Base-by-base conservation (phyloP, 2,113 vertebrate genomes). In the Silurus glanis region DNA sequence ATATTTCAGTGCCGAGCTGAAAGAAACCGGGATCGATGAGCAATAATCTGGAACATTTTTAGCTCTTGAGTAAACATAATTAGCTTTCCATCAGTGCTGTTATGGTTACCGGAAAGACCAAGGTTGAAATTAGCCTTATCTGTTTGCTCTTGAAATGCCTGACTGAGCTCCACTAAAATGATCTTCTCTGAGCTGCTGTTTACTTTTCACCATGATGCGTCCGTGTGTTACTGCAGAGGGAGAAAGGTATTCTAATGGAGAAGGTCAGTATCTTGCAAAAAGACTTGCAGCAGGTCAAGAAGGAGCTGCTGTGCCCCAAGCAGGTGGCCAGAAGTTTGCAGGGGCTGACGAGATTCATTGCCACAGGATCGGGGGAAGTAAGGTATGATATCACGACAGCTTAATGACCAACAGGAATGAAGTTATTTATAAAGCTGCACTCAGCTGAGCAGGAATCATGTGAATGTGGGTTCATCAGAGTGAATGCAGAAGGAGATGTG, bases 201-300 rank as follows among this genome's bases (percentile, higher is more conserved):
- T 81, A 69, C 66, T 49, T 81, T 51, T 80, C 51, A 25, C 4
- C 80, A 91, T 93, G 8, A 76, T 83, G n/a, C 49, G 19, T 82
- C 10, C 19, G n/a, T 85, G n/a, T 89, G 83, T 80, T 80, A 58
- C 74, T 86, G 16, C 69, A 82, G 82, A 61, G 93, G 86, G 94
- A 96, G 80, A 96, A 95, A 87, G 88, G 89, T 75, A 66, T 89
- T 14, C 84, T 97, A 83, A 96, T 93, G 90, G 91, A 95, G 9
- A 93, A 96, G 61, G 93, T 96, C 56, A 91, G 91, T 84, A 93
- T 92, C 74, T 91, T 96, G 79, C 94, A 96, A 87, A 91, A 89
- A 82, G 94, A 95, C 67, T 91, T 96, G 81, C 93, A 93, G 82
- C 88, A 93, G 75, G 92, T 90, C 0, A 89, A 90, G 79, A 87